Evolutionary conservation across 2,888 invertebrate genomes (phyloP), one percentile per base, ranked within the genome.

Genomic region (Cenopis cana): DNA sequence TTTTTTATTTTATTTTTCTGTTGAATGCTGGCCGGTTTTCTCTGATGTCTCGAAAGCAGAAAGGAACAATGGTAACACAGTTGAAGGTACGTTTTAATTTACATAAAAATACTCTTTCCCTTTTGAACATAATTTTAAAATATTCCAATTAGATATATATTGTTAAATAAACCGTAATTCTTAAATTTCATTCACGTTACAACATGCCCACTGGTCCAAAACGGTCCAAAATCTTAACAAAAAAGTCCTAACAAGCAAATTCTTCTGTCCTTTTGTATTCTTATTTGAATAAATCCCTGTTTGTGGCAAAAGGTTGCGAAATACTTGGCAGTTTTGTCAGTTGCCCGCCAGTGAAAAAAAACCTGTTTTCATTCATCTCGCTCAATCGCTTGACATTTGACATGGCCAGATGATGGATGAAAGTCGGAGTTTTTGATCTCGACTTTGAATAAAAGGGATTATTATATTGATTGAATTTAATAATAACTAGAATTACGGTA

Each of bases 1-100:
- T 79, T 79, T 81, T 75, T 78, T 81, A 75, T 78, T 82, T 80
- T 79, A 82, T 76, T 79, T 84, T 78, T 79, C 78, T 83, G 82
- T 82, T 79, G 78, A 81, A 78, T 81, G 74, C 75, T 82, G 75
- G 75, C 75, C 76, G 72, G 75, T 85, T 86, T 82, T 83, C 86
- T 86, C 90, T 87, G 87, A 92, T 93, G 92, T 89, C 88, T 86
- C 82, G 73, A 79, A 85, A 81, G 81, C 85, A 87, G 85, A 87
- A 84, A 90, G 90, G 87, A 92, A 93, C 91, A 85, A 93, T 93
- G 93, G 79, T 89, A 93, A 88, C 85, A 85, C 87, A 87, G 75
- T 79, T 85, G 83, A 91, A 93, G 93, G 93, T 93, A 89, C 84
- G 75, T 75, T 69, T 57, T 71, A 69, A 74, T 74, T 73, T 73